A percentile compares a stretch with the other conserved stretches of the same genome.
Evolutionary conservation across 2,888 invertebrate species (phyloP).

Genomic region (Cataglyphis cursor): DNA sequence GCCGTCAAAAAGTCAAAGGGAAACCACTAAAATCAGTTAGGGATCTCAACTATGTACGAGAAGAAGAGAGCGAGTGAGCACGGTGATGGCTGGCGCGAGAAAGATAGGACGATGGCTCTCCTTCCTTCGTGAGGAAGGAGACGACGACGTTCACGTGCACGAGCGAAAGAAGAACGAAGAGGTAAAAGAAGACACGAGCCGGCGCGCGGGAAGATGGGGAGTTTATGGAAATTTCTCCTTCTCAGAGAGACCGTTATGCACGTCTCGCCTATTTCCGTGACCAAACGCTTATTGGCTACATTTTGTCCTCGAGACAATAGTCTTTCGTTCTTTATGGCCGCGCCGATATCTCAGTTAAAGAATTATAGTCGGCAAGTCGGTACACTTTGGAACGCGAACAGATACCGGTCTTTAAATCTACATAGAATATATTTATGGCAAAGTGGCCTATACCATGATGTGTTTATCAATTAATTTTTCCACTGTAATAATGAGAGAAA

Average conservation of each 20-base stretch:
- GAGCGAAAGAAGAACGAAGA: conserved; percentile 48
- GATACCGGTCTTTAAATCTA: neutral
- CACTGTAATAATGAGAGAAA: neutral
- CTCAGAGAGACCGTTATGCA: conserved; percentile 71
- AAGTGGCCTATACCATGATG: neutral
- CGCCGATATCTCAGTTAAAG: conserved; percentile 64
- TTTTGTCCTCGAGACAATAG: conserved; percentile 74
- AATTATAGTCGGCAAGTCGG: conserved; percentile 64
- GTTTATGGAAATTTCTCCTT: conserved; percentile 82
- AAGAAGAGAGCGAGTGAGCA: conserved; percentile 67
- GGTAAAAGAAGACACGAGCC: conserved; percentile 64
- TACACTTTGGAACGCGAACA: conserved; percentile 46
- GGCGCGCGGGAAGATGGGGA: conserved; percentile 72
- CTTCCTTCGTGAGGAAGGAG: conserved; percentile 38
- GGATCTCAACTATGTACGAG: conserved; percentile 84
- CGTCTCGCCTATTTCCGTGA: conserved; percentile 72
- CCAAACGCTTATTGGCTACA: conserved; percentile 71
- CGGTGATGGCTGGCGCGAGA: conserved; percentile 23
- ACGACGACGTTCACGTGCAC: conserved; percentile 46
- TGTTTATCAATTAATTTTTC: neutral
- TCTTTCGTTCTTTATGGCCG: conserved; percentile 62
- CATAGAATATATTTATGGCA: neutral
- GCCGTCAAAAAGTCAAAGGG: conserved; percentile 86
- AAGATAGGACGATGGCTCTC: conserved; percentile 41
- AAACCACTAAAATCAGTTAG: conserved; percentile 86